Evolutionary conservation across 1,140 invertebrate genomes (phyloP).

Genomic region (Doryteuthis pealeii): DNA sequence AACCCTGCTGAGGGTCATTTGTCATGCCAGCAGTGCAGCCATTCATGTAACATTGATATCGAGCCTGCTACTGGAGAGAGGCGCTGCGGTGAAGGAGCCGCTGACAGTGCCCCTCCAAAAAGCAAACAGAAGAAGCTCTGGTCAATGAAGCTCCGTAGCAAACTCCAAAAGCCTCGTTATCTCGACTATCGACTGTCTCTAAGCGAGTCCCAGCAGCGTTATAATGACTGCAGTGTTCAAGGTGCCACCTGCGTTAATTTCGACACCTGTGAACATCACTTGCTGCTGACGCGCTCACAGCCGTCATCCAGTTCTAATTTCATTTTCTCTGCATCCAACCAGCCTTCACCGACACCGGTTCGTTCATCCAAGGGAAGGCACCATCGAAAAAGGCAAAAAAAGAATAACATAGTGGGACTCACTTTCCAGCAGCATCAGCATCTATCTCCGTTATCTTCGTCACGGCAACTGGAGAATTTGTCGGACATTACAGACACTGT

Average conservation of each 20-base stretch:
- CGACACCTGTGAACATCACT: not conserved
- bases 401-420: not conserved
- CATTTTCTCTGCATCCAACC: not conserved
- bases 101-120: not conserved
- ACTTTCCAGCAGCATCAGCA: not conserved
- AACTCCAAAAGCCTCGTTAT: slow-evolving; percentile 16
- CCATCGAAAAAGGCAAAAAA: not conserved
- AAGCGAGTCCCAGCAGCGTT: not conserved
- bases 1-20: not conserved
- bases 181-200: not conserved
- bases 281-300: not conserved
- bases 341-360: not conserved
- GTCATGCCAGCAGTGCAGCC: not conserved
- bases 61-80: not conserved
- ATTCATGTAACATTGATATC: not conserved
- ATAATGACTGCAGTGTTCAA: not conserved
- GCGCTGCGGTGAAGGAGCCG: not conserved
- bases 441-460: no score
- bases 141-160: slow-evolving; percentile 40
- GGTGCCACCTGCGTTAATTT: not conserved
- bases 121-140: slow-evolving; percentile 41
- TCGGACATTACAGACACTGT: no score
- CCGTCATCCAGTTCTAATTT: not conserved
- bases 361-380: not conserved
- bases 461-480: no score